These are phyloP conservation scores for Nothoprocta pentlandii DNA, from an alignment of 2,113 vertebrate genomes.

Conservation along the genomic window DNA sequence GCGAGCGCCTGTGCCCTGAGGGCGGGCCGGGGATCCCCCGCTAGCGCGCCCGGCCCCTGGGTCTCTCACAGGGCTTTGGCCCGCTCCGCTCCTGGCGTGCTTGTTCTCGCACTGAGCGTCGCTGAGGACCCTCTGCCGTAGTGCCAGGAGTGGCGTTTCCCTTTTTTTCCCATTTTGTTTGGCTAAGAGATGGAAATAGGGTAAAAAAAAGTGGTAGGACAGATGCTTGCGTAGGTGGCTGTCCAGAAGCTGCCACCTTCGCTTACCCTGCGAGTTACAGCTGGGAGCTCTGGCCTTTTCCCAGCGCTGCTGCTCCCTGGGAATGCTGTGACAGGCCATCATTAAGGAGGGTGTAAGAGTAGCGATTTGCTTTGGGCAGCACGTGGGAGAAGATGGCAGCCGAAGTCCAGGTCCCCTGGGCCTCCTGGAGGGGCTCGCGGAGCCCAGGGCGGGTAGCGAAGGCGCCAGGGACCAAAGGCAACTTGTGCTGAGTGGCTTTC, in stretches of 20 bases:
- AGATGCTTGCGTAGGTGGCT: not conserved
- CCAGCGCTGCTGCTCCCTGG: accelerated
- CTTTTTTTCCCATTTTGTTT: not conserved
- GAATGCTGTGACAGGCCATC: not conserved
- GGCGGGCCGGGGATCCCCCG: no score
- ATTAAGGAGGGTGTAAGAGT: not conserved
- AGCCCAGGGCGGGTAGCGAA: not conserved
- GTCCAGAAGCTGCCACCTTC: not conserved
- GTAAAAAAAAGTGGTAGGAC: not conserved
- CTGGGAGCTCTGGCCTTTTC: not conserved
- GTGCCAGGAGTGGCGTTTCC: not conserved
- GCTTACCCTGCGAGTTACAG: not conserved
- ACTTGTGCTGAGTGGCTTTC: not conserved
- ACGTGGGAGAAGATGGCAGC: not conserved
- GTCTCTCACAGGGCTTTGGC: not conserved
- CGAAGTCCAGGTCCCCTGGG: not conserved
- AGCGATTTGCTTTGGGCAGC: not conserved
- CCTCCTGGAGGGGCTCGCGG: not conserved
- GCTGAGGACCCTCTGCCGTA: no score
- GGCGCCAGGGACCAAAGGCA: not conserved
- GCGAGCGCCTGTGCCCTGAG: not conserved
- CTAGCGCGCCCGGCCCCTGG: no score
- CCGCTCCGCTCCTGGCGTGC: not conserved
- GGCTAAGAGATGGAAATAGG: not conserved
- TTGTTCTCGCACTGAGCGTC: not conserved